phyloP scores from a whole-genome alignment of 2,113 vertebrate species.

The Barnardius zonarius region DNA sequence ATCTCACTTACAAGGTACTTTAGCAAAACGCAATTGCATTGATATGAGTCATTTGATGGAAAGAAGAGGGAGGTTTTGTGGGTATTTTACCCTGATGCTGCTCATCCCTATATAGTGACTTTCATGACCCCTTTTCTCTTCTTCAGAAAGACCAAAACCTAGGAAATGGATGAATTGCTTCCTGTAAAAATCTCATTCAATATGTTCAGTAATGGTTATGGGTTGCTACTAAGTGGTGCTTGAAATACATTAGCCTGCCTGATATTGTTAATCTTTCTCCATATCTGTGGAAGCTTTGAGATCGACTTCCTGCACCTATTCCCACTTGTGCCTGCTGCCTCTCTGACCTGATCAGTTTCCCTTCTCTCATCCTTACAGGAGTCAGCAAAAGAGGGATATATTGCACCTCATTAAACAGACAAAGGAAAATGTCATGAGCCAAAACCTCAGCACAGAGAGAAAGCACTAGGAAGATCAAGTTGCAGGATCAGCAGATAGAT shows the following conservation, averaged over 20 bases:
- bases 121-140: neutral
- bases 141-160: neutral
- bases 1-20: neutral
- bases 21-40: neutral
- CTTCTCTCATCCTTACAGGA: neutral
- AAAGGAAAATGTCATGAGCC: neutral
- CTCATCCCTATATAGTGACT: neutral
- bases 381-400: neutral
- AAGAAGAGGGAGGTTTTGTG: neutral
- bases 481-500: neutral
- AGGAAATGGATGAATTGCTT: neutral
- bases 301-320: neutral
- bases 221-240: neutral
- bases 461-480: neutral
- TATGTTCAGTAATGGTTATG: neutral
- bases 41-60: neutral
- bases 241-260: neutral
- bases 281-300: neutral
- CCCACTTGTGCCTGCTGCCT: neutral
- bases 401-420: neutral
- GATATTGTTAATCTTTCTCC: slow-evolving; percentile 6
- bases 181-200: neutral
- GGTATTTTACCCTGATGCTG: neutral
- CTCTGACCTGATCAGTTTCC: neutral
- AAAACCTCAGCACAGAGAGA: neutral